phyloP scores from a whole-genome alignment of 2,797 vertebrate species.

The Oryzias dopingdopingensis region DNA sequence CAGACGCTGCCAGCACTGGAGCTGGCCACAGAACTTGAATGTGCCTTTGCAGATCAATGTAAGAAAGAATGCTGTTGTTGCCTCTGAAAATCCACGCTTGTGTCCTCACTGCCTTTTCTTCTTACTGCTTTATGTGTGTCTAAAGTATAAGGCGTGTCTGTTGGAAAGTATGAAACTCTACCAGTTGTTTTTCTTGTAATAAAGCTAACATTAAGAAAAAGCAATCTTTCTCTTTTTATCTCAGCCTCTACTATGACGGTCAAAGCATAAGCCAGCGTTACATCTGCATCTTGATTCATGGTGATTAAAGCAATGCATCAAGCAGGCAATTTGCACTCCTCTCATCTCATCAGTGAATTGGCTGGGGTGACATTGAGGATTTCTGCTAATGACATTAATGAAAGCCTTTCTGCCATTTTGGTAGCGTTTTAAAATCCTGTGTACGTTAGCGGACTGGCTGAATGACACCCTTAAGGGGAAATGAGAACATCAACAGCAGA shows the following conservation, averaged over 20 bases:
- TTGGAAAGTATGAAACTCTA: background rate
- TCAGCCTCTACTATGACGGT: slow-evolving; percentile 16
- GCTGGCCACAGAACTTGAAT: slow-evolving; percentile 32
- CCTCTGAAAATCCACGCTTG: slow-evolving; percentile 32
- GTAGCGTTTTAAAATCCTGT: slow-evolving; percentile 12
- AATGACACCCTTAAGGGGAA: slow-evolving; percentile 28
- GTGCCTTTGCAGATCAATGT: slow-evolving; percentile 47
- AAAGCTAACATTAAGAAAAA: slow-evolving; percentile 10
- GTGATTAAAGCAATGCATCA: slow-evolving; percentile 57
- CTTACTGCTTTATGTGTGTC: slow-evolving; percentile 7
- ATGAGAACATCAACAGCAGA: slow-evolving; percentile 10
- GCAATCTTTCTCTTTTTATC: slow-evolving; percentile 22
- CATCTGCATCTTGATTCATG: slow-evolving; percentile 53
- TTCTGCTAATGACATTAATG: slow-evolving; percentile 36
- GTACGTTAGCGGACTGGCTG: slow-evolving; percentile 15
- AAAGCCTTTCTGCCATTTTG: slow-evolving; percentile 12
- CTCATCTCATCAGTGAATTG: slow-evolving; percentile 53
- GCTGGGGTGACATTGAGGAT: slow-evolving; percentile 38
- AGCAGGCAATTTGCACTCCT: slow-evolving; percentile 53
- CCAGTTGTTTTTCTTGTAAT: slow-evolving; percentile 4
- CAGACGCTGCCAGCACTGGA: slow-evolving; percentile 31
- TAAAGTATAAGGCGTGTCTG: background rate
- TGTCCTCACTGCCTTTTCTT: slow-evolving; percentile 37
- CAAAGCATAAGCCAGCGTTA: slow-evolving; percentile 44
- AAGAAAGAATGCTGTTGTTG: slow-evolving; percentile 35